phyloP scores from a whole-genome alignment of 2,113 vertebrate species.

The Dicaeum eximium region DNA sequence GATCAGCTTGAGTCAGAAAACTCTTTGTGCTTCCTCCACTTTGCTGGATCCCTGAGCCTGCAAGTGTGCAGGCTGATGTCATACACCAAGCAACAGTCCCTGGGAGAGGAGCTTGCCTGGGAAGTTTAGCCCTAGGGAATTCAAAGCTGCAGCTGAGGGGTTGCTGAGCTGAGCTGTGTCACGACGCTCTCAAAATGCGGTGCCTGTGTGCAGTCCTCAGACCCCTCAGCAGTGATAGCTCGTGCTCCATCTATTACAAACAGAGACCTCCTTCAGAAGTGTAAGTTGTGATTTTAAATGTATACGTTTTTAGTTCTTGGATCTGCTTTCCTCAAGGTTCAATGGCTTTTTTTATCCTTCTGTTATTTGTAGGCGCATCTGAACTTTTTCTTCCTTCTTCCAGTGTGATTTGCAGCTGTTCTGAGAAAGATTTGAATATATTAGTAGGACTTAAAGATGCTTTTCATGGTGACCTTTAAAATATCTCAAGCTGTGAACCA shows the following conservation, averaged over 20 bases:
- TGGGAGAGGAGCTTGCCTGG: slow-evolving; percentile 29
- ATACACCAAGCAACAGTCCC: slow-evolving; percentile 8
- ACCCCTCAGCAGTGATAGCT: slow-evolving; percentile 48
- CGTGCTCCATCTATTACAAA: slow-evolving; percentile 56
- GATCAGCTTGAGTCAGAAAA: slow-evolving; percentile 45
- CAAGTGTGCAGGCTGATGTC: slow-evolving; percentile 47
- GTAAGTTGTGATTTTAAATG: slow-evolving; percentile 34
- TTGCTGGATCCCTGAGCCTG: slow-evolving; percentile 27
- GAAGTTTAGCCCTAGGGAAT: slow-evolving; percentile 2
- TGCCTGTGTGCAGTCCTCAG: slow-evolving; percentile 63
- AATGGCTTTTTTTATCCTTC: not conserved
- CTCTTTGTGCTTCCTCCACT: slow-evolving; percentile 49
- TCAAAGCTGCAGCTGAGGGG: not conserved
- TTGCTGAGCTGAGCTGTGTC: not conserved
- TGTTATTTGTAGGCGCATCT: not conserved
- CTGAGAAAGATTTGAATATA: not conserved
- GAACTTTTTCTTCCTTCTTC: not conserved
- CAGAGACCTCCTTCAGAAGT: slow-evolving; percentile 37
- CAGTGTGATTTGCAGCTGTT: not conserved
- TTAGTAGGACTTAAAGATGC: not conserved
- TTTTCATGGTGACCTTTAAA: not conserved
- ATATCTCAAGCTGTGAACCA: not conserved
- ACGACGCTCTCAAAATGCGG: slow-evolving; percentile 37
- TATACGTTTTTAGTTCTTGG: not conserved
- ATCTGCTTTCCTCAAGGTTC: not conserved